Evolutionary conservation across 2,113 vertebrate genomes (phyloP).

Genomic region (Dissostichus mawsoni): DNA sequence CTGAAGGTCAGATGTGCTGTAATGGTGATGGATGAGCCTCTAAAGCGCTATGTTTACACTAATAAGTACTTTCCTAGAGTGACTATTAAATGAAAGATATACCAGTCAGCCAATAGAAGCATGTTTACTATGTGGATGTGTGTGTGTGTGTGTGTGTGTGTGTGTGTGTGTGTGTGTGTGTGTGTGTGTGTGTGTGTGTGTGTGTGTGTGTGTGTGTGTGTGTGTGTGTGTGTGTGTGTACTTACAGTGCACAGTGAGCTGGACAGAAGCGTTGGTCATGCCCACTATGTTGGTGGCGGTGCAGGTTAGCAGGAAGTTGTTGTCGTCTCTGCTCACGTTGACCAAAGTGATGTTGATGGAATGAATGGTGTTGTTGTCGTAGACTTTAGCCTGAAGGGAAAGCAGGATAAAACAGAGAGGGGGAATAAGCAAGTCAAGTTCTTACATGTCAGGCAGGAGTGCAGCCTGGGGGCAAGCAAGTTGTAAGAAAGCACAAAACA

Average conservation of each 20-base stretch:
- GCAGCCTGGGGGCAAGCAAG: background rate
- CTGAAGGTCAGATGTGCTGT: background rate
- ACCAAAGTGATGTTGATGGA: slow-evolving; percentile 93
- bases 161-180: slow-evolving; percentile 9
- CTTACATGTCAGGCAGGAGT: background rate
- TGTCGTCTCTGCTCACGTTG: slow-evolving; percentile 95
- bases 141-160: background rate
- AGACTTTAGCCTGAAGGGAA: slow-evolving; percentile 85
- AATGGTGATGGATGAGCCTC: slow-evolving; percentile 33
- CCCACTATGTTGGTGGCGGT: slow-evolving; percentile 96
- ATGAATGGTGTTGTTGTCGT: slow-evolving; percentile 89
- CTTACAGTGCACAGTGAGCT: slow-evolving; percentile 96
- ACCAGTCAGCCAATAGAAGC: background rate
- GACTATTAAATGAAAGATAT: background rate
- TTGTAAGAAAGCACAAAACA: no score
- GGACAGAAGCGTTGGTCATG: slow-evolving; percentile 94
- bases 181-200: slow-evolving; percentile 11
- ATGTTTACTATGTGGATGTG: no score
- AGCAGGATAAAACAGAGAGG: background rate
- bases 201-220: slow-evolving; percentile 9
- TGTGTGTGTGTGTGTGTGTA: slow-evolving; percentile 48
- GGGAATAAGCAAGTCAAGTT: background rate
- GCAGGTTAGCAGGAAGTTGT: slow-evolving; percentile 91
- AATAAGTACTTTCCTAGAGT: slow-evolving; percentile 4
- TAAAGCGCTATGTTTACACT: slow-evolving; percentile 42